Evolutionary conservation across 2,888 invertebrate species (phyloP).

Genomic region (Pycnomerus fuliginosus): DNA sequence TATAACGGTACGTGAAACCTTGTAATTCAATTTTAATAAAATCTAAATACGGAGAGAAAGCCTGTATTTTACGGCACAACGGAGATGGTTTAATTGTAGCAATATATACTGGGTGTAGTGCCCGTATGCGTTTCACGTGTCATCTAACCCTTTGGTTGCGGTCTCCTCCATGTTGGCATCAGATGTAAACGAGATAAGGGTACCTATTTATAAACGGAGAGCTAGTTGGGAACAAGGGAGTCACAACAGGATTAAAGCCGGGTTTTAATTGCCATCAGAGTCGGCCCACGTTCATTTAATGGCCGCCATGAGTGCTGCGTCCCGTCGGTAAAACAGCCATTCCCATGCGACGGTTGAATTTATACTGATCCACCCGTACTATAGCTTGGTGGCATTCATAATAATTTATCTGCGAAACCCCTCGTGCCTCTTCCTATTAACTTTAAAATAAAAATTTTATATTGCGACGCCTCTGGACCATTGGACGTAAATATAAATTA

Average conservation of each 20-base stretch:
- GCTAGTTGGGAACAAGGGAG: slow-evolving; percentile 26
- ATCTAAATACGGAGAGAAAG: slow-evolving; percentile 8
- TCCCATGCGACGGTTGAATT: slow-evolving; percentile 40
- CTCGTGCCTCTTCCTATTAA: slow-evolving; percentile 10
- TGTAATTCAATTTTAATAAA: slow-evolving; percentile 30
- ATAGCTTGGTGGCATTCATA: slow-evolving; percentile 14
- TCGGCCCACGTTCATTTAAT: slow-evolving; percentile 42
- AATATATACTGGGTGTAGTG: slow-evolving; percentile 11
- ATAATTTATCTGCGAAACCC: slow-evolving; percentile 22
- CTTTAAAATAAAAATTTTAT: slow-evolving; percentile 19
- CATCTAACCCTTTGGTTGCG: slow-evolving; percentile 29
- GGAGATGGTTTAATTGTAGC: slow-evolving; percentile 23
- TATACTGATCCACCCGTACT: slow-evolving; percentile 25
- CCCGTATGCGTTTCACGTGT: slow-evolving; percentile 29
- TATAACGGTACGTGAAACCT: too few relatives aligned
- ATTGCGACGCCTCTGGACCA: slow-evolving; percentile 1
- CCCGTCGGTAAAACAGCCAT: slow-evolving; percentile 42
- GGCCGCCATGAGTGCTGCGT: slow-evolving; percentile 39
- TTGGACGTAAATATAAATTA: slow-evolving; percentile 9
- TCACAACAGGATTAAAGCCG: slow-evolving; percentile 41
- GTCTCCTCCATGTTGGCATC: slow-evolving; percentile 32
- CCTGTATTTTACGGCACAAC: slow-evolving; percentile 9
- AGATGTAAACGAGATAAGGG: slow-evolving; percentile 36
- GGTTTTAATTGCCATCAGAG: slow-evolving; percentile 43
- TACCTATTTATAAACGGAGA: slow-evolving; percentile 35